These are phyloP conservation scores for Melanotus villosus DNA, from an alignment of 2,888 invertebrate species.

Conservation along the genomic window DNA sequence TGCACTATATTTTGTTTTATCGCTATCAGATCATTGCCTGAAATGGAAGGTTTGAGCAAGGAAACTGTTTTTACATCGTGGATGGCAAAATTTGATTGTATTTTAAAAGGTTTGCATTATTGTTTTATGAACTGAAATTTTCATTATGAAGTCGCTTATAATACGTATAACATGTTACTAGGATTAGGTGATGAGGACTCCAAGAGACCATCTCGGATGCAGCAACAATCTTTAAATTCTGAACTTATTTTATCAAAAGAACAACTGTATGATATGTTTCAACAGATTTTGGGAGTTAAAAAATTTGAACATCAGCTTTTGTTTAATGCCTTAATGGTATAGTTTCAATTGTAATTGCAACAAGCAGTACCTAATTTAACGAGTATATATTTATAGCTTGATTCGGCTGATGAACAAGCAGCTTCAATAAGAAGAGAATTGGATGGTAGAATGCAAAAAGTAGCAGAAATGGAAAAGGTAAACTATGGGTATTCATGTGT, in stretches of 20 bases:
- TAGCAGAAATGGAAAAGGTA: conserved; percentile 98
- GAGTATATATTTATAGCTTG: conserved; percentile 84
- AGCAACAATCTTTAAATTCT: conserved; percentile 91
- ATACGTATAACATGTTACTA: conserved; percentile 47
- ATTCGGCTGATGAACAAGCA: conserved; percentile 99
- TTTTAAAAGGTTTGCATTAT: conserved; percentile 84
- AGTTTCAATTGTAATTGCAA: conserved; percentile 45
- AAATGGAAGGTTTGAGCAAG: conserved; percentile 99
- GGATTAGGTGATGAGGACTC: conserved; percentile 88
- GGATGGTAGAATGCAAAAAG: conserved; percentile 97
- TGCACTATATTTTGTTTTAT: conserved; percentile 28
- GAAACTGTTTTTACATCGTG: conserved; percentile 99
- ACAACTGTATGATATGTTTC: conserved; percentile 99
- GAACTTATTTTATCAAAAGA: conserved; percentile 98
- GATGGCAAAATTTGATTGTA: conserved; percentile 99
- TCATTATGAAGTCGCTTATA: not conserved
- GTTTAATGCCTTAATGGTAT: conserved; percentile 96
- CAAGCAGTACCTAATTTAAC: too few species aligned
- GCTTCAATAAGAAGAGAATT: conserved; percentile 98
- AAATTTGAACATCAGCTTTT: conserved; percentile 99
- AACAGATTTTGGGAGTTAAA: conserved; percentile 97
- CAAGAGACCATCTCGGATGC: conserved; percentile 88
- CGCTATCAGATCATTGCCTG: conserved; percentile 87
- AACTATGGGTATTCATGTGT: too few species aligned
- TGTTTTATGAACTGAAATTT: conserved; percentile 61